A percentile compares a stretch with the other conserved stretches of the same genome.
phyloP scores from a whole-genome alignment of 2,888 invertebrate genomes.

The Sphaeridia pumilis region DNA sequence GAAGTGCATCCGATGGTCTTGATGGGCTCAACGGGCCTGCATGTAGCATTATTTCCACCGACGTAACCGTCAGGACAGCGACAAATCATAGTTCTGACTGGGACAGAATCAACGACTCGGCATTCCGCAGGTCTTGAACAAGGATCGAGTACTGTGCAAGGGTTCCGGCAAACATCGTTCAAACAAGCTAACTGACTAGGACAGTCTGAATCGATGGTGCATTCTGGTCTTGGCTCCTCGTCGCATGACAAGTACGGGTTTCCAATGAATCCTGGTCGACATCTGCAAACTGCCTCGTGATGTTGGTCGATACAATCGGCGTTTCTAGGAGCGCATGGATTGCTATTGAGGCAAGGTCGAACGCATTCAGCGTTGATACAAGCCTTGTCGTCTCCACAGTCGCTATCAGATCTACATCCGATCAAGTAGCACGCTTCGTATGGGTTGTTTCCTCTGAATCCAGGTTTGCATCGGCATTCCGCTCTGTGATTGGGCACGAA shows the following conservation, averaged over 20 bases:
- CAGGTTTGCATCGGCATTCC: conserved; percentile 66
- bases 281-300: conserved; percentile 38
- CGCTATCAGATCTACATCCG: conserved; percentile 39
- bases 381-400: conserved; percentile 39
- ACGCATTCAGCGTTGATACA: conserved; percentile 38
- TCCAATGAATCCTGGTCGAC: conserved; percentile 37
- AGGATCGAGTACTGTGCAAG: conserved; percentile 64
- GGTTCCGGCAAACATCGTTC: conserved; percentile 67
- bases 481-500: conserved; percentile 58
- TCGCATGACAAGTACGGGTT: conserved; percentile 35
- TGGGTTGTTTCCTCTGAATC: conserved; percentile 63
- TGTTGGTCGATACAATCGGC: conserved; percentile 38
- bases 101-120: conserved; percentile 67
- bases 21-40: conserved; percentile 48
- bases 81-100: conserved; percentile 79
- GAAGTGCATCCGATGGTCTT: conserved; percentile 56
- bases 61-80: conserved; percentile 76
- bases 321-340: conserved; percentile 38
- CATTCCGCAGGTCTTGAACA: conserved; percentile 69
- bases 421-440: conserved; percentile 42
- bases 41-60: conserved; percentile 65
- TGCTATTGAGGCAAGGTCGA: conserved; percentile 38
- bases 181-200: conserved; percentile 67
- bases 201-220: conserved; percentile 60
- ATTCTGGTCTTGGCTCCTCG: conserved; percentile 48